Conservation (phyloP, 2,888 invertebrate species). For the Drosophila neutralis region DNA sequence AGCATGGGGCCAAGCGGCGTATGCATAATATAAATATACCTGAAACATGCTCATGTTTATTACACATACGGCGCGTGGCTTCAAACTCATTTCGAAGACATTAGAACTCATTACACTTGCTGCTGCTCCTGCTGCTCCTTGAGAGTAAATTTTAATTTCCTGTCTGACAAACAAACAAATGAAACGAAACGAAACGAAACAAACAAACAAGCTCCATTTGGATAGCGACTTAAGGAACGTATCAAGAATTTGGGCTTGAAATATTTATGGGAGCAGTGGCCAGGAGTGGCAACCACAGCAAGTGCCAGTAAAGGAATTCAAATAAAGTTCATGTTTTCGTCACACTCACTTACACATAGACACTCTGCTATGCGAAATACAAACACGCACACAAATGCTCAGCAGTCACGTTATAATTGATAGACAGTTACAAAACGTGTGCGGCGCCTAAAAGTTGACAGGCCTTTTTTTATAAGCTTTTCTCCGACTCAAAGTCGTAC, state of each 20-base stretch:
- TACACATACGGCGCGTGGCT: slow-evolving; percentile 40
- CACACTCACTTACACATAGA: slow-evolving; percentile 34
- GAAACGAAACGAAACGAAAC: not conserved
- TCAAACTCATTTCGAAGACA: slow-evolving; percentile 40
- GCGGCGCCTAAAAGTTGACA: slow-evolving; percentile 65
- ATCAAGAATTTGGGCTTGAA: slow-evolving; percentile 29
- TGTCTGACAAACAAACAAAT: slow-evolving; percentile 52
- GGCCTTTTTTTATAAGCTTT: slow-evolving; percentile 68
- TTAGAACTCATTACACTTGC: slow-evolving; percentile 69
- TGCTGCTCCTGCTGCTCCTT: slow-evolving; percentile 21
- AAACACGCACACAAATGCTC: slow-evolving; percentile 31
- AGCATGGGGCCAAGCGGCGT: slow-evolving; percentile 12
- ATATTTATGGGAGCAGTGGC: slow-evolving; percentile 28
- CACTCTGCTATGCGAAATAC: slow-evolving; percentile 18
- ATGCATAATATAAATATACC: slow-evolving; percentile 26
- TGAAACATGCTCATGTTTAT: slow-evolving; percentile 25
- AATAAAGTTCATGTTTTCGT: slow-evolving; percentile 77
- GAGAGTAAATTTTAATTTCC: slow-evolving; percentile 73
- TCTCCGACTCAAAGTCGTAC: not conserved
- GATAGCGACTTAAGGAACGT: slow-evolving; percentile 23
- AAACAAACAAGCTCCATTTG: slow-evolving; percentile 27
- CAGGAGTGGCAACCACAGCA: slow-evolving; percentile 63
- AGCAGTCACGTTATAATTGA: slow-evolving; percentile 78
- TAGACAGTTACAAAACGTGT: slow-evolving; percentile 79
- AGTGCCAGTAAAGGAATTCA: slow-evolving; percentile 71